A percentile compares a stretch with the other conserved stretches of the same genome.
Evolutionary conservation across 2,113 vertebrate species (phyloP).

Genomic region (Ursus arctos): DNA sequence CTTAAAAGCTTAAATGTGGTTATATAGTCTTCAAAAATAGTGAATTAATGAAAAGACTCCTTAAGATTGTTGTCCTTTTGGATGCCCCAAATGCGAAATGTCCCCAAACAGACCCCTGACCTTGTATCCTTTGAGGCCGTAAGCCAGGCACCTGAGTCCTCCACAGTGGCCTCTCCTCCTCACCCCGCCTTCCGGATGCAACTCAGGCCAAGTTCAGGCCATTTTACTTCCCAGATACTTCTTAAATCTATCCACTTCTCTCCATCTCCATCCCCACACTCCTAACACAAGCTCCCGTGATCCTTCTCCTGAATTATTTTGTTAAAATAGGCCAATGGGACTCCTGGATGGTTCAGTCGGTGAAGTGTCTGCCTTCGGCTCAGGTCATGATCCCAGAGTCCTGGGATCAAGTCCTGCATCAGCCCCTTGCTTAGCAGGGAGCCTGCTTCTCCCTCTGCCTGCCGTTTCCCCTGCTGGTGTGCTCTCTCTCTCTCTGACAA

Average conservation of each 20-base stretch:
- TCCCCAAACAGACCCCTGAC: background rate
- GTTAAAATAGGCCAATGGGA: background rate
- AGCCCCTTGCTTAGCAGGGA: too few relatives aligned
- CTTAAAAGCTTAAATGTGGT: background rate
- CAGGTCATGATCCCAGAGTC: too few relatives aligned
- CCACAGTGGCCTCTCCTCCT: too few relatives aligned
- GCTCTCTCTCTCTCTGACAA: too few relatives aligned
- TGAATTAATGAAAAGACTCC: background rate
- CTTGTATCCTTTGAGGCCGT: background rate
- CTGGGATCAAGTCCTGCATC: too few relatives aligned
- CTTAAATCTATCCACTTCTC: background rate
- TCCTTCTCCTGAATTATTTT: background rate
- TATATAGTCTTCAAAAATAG: background rate
- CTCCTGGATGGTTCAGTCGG: too few relatives aligned
- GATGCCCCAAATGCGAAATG: background rate
- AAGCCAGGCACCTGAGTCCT: background rate
- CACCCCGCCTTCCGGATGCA: rapidly evolving
- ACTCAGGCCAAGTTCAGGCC: background rate
- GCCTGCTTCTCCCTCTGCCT: too few relatives aligned
- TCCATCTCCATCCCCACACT: background rate
- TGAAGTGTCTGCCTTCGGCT: too few relatives aligned
- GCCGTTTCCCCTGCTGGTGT: too few relatives aligned
- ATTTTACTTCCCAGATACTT: background rate
- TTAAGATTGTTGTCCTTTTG: background rate
- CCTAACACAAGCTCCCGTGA: background rate